Evolutionary conservation across 64 coral and sea anemone genomes (phyloP), one percentile per base, ranked within the genome.

Genomic region (Cladopsammia gracilis): DNA sequence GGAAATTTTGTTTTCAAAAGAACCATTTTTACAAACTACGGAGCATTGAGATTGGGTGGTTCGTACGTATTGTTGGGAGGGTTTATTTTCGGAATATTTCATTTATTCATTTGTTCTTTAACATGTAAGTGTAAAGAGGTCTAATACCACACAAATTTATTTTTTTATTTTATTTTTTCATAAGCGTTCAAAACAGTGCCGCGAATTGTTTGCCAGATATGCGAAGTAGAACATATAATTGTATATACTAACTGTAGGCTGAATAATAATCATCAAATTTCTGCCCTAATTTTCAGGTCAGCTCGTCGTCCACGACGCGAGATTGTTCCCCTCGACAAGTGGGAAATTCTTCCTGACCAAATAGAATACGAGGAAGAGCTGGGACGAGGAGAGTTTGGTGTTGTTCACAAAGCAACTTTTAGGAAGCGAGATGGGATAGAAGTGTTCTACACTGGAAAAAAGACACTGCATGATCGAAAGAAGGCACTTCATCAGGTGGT

Each of bases 351-450:
- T 20, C 65, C 65, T 25, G 24, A 68, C 1, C 65, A 68, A n/a
- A 25, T 68, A 4, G 7, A 68, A 23, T 68, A 68, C 24, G 65
- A 68, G 65, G 65, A 68, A n/a, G 65, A 68, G 24, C 19, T 68
- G 65, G 65, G 65, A 20, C 16, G 65, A 68, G 65, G 65, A n/a
- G 65, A n/a, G 18, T 68, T 68, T 68, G 65, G 65, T 24, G 65
- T 68, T n/a, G 65, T 68, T 68, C 19, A 68, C 65, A 68, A 68
- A 68, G 65, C 65, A 22, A 68, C 65, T 24, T 25, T 22, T 68
- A 68, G 12, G 4, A 68, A 25, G 19, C 13, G 65, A 68, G n/a
- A 7, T 68, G 65, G 65, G 24, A 68, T 68, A 24, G 65, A 68
- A 24, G 65, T 68, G 65, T 68, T 68, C 24, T 11, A 68, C 19